Evolutionary conservation across 2,888 invertebrate genomes (phyloP).

Genomic region (Trisateles emortualis): DNA sequence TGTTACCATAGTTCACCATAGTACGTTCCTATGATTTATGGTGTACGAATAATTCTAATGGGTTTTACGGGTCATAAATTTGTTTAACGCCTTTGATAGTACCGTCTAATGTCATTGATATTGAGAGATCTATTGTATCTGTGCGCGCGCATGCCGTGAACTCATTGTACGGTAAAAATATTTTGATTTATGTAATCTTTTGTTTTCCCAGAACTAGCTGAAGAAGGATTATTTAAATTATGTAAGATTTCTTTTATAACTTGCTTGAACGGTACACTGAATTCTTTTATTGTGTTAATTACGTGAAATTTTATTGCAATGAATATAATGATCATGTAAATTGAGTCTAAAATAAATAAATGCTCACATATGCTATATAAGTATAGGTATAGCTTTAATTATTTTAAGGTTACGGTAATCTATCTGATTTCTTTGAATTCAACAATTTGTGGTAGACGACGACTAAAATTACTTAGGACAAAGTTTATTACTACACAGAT

Average conservation of each 20-base stretch:
- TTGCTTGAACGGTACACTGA: neutral
- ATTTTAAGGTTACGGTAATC: too few relatives aligned
- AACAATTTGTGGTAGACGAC: too few relatives aligned
- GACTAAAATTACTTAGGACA: too few relatives aligned
- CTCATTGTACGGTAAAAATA: conserved; percentile 47
- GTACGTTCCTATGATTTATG: conserved; percentile 48
- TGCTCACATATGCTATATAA: neutral
- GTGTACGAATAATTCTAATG: conserved; percentile 66
- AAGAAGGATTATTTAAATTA: conserved; percentile 34
- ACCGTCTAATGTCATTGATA: conserved; percentile 60
- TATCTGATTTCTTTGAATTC: too few relatives aligned
- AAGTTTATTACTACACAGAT: too few relatives aligned
- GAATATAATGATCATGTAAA: neutral
- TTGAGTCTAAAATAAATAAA: neutral
- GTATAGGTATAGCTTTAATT: neutral
- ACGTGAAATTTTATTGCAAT: conserved; percentile 25
- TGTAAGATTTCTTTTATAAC: conserved; percentile 27
- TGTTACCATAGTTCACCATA: conserved; percentile 42
- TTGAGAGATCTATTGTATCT: conserved; percentile 58
- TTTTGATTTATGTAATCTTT: conserved; percentile 58
- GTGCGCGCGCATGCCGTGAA: conserved; percentile 58
- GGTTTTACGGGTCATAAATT: conserved; percentile 79
- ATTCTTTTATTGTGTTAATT: conserved; percentile 37
- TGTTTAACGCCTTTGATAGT: conserved; percentile 66
- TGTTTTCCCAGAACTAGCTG: conserved; percentile 46